Conservation (phyloP, 2,888 invertebrate species). For the Phalangium opilio region DNA sequence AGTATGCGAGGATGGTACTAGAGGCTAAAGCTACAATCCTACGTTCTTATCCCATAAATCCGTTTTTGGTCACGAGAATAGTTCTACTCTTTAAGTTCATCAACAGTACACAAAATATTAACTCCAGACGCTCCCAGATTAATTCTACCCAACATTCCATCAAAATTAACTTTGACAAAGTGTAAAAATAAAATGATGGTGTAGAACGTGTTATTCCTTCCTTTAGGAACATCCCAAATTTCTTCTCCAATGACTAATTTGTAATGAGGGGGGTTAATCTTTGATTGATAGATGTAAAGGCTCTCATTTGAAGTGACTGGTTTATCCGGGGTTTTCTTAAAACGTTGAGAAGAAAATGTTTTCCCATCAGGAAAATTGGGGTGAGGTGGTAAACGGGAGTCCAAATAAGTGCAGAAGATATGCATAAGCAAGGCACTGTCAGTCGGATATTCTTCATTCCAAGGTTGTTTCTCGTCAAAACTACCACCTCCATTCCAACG, state of each 20-base stretch:
- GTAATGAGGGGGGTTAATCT: slow-evolving; percentile 53
- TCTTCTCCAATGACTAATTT: slow-evolving; percentile 49
- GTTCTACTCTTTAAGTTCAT: no score
- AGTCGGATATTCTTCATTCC: slow-evolving; percentile 69
- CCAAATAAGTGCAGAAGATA: slow-evolving; percentile 68
- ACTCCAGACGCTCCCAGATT: no score
- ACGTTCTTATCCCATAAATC: no score
- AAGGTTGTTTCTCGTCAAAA: slow-evolving; percentile 48
- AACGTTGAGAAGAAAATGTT: slow-evolving; percentile 32
- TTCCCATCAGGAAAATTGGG: slow-evolving; percentile 33
- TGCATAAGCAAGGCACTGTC: slow-evolving; percentile 76
- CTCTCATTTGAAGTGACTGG: slow-evolving; percentile 33
- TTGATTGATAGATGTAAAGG: slow-evolving; percentile 46
- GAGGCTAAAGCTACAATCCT: no score
- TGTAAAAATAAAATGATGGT: no score
- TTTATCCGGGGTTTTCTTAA: slow-evolving; percentile 28
- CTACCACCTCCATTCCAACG: slow-evolving; percentile 70
- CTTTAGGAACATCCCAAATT: slow-evolving; percentile 41
- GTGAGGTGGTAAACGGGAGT: slow-evolving; percentile 49
- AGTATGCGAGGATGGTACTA: no score
- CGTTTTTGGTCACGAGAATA: no score
- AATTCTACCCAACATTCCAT: no score
- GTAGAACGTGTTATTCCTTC: not conserved
- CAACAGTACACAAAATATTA: no score
- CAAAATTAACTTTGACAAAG: no score